Evolutionary conservation across 2,797 vertebrate species (phyloP).

Genomic region (Chromis chromis): DNA sequence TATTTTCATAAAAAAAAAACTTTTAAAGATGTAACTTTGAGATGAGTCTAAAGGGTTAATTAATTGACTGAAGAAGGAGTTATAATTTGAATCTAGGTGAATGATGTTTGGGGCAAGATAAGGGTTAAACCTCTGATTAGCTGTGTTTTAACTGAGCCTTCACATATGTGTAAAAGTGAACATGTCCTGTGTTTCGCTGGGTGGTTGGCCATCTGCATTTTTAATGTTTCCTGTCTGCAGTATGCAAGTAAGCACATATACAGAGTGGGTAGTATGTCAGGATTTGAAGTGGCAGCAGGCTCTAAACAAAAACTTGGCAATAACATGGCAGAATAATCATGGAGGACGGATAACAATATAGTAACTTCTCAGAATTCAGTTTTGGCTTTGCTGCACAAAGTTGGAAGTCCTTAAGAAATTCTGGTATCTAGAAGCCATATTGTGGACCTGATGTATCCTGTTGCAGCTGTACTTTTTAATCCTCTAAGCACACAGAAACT

Average conservation of each 20-base stretch:
- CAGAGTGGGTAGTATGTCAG: neutral
- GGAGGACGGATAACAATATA: neutral
- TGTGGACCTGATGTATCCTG: neutral
- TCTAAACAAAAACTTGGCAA: neutral
- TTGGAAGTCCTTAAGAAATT: neutral
- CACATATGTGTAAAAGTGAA: neutral
- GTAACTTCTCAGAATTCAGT: neutral
- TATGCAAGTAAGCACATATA: constrained; percentile 4
- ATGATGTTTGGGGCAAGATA: neutral
- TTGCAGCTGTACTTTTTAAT: neutral
- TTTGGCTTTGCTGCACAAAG: neutral
- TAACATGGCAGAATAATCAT: neutral
- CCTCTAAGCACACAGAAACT: neutral
- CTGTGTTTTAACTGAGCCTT: neutral
- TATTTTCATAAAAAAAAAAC: too few species aligned
- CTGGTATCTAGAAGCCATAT: neutral
- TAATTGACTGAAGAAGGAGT: too few species aligned
- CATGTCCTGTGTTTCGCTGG: neutral
- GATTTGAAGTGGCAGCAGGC: neutral
- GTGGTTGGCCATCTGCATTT: neutral
- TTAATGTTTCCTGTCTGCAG: neutral
- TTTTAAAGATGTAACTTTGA: too few species aligned
- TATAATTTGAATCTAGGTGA: too few species aligned
- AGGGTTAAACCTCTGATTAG: neutral
- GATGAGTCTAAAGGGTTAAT: too few species aligned